Evolutionary conservation across 2,113 vertebrate species (phyloP), one percentile per base, ranked within the genome.

Genomic region (Myodes glareolus): DNA sequence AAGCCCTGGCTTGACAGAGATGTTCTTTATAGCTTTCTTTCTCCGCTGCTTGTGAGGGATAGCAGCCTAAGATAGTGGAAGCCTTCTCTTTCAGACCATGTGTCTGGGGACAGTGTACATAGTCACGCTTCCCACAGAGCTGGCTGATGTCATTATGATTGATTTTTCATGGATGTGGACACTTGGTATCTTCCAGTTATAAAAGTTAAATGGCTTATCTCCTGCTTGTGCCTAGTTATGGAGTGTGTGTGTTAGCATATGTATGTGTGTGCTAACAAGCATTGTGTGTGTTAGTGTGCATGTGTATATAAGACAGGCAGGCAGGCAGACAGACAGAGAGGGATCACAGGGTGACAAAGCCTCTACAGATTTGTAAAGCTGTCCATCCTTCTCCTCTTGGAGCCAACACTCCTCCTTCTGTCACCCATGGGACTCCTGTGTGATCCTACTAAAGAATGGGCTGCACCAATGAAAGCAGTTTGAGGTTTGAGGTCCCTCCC

Each of bases 31-130:
- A 7, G 81, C 55, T 42, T n/a, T 6, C 39, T n/a, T 70, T 7
- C 0, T 13, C 42, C 27, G 0, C 31, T 4, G 42, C 39, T 27
- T 63, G 72, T 1, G 19, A 75, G 52, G 25, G 52, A 61, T 3
- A 1, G 31, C 11, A 7, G 0, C 1, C 0, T 4, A 23, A n/a
- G 0, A 9, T 47, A 61, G 7, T 0, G 3, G 1, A 12, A 2
- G 7, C 13, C 45, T 72, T 19, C 13, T 7, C 42, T 63, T 39
- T n/a, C 3, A 0, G 45, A 23, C 8, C 4, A 0, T 11, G 1
- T 25, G 0, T 7, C 25, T 16, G 23, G 80, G 68, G 17, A 2
- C 14, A 7, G 17, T 0, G 3, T 3, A 13, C 27, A 52, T 3
- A 16, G 19, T 21, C 33, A 12, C 2, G 31, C 68, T 58, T 58